Evolutionary conservation across 1,140 invertebrate species (phyloP).

Genomic region (Drosophila malerkotliana): DNA sequence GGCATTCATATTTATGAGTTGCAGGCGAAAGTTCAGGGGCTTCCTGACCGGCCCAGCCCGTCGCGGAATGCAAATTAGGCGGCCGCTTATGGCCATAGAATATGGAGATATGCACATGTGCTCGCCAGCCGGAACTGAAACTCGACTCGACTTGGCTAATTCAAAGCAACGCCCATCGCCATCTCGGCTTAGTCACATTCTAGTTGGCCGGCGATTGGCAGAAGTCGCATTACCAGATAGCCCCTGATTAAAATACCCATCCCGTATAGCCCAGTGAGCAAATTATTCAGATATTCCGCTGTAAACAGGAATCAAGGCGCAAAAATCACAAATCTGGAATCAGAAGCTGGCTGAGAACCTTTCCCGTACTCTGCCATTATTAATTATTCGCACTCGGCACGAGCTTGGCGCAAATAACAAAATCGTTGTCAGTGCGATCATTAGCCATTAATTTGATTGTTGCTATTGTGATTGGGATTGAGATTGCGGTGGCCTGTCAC

Average conservation of each 20-base stretch:
- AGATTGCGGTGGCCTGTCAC: conserved; percentile 20
- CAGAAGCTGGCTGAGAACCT: conserved; percentile 25
- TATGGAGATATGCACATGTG: conserved; percentile 55
- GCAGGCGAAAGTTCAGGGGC: conserved; percentile 61
- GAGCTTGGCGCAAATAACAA: conserved; percentile 18
- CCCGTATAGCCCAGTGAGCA: conserved; percentile 3
- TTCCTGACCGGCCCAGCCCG: conserved; percentile 14
- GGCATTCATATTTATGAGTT: conserved; percentile 54
- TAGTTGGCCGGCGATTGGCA: conserved; percentile 6
- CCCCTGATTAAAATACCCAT: conserved; percentile 38
- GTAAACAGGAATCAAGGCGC: conserved; percentile 40
- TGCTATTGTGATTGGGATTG: conserved; percentile 9
- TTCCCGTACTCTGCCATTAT: conserved; percentile 17
- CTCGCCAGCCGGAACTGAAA: conserved; percentile 66
- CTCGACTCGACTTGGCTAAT: conserved; percentile 12
- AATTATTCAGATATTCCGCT: conserved; percentile 44
- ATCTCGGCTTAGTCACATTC: conserved; percentile 43
- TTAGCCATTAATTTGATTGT: conserved; percentile 43
- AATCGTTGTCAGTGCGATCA: conserved; percentile 40
- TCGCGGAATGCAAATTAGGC: conserved; percentile 33
- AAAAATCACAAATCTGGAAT: conserved; percentile 13
- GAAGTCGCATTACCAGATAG: conserved; percentile 46
- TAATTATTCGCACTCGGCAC: conserved; percentile 39
- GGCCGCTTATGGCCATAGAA: conserved; percentile 9
- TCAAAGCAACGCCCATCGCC: conserved; percentile 46